Base-by-base conservation (phyloP, 92 coral and sea anemone genomes). In the Muricea muricata region DNA sequence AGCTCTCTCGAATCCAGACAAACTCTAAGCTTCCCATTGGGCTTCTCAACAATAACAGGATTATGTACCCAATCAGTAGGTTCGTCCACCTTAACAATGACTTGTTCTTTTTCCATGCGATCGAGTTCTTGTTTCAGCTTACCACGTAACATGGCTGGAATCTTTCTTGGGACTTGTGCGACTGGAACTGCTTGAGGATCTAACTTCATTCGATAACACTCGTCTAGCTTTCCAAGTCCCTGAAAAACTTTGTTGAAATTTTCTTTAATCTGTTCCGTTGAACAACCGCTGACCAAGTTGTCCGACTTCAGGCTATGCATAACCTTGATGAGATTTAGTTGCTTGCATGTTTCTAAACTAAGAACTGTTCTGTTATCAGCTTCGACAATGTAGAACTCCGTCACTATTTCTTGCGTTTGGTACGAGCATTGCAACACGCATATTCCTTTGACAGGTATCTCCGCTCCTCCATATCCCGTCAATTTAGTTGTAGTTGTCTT, bases 11-110 rank as follows among this genome's bases (percentile, higher is more conserved):
- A 32, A 17, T 77, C 82, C 26, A 77, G 18, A 61, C 82, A 77
- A 4, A 77, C 61, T 60, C 82, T 60, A 25, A 77, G 23, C 14
- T 39, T 54, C 23, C 82, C 82, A 56, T 33, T 35, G 31, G 37
- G 29, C 45, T 77, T 77, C 30, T 77, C 50, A 33, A 47, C 58
- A 11, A 77, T 42, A 1, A 77, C 82, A 60, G 55, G 60, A 21
- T 60, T 50, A 37, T 77, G 60, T 15, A 77, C 82, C 82, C 82
- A 77, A 28, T 5, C 82, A 1, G 82, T 54, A 17, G 70, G 82
- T 15, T 39, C 70, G 24, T 77, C 52, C 8, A 77, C 82, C 33
- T 37, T 54, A 50, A 50, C 40, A 31, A 77, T 30, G 39, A 77
- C 70, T 31, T 56, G 29, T 77, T 77, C 66, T 61, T 54, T 33